These are phyloP conservation scores for Elaeidobius kamerunicus DNA, from an alignment of 2,888 invertebrate species.

Conservation along the genomic window DNA sequence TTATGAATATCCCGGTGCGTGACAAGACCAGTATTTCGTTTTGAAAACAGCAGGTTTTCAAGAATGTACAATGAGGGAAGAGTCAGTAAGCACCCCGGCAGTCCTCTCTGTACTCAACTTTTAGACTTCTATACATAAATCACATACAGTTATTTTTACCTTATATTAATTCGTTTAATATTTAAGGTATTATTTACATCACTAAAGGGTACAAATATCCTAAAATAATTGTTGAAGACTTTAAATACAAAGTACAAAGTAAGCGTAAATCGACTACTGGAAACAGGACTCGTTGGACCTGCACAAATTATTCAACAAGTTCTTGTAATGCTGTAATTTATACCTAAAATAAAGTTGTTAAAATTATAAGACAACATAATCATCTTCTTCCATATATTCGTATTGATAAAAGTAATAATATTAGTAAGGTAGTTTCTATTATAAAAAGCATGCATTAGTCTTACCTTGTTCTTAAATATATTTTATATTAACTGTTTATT, in stretches of 20 bases:
- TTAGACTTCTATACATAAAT: neutral
- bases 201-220: constrained; percentile 29
- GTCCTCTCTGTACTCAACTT: too few species aligned
- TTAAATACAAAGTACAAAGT: constrained; percentile 25
- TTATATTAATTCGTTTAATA: constrained; percentile 1
- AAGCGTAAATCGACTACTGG: constrained; percentile 5
- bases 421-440: constrained; percentile 7
- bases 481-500: too few species aligned
- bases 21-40: too few species aligned
- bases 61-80: too few species aligned
- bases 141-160: neutral
- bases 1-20: too few species aligned
- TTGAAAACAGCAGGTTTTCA: too few species aligned
- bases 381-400: constrained; percentile 9
- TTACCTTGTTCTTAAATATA: too few species aligned
- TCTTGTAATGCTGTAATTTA: constrained; percentile 29
- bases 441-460: neutral
- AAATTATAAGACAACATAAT: constrained; percentile 25
- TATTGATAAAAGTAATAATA: constrained; percentile 5
- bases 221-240: constrained; percentile 28
- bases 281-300: constrained; percentile 30
- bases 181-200: constrained; percentile 30
- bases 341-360: constrained; percentile 30
- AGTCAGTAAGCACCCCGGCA: too few species aligned
- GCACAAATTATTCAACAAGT: constrained; percentile 23